These are phyloP conservation scores for Amyelois transitella DNA, from an alignment of 1,140 invertebrate species.

Conservation along the genomic window DNA sequence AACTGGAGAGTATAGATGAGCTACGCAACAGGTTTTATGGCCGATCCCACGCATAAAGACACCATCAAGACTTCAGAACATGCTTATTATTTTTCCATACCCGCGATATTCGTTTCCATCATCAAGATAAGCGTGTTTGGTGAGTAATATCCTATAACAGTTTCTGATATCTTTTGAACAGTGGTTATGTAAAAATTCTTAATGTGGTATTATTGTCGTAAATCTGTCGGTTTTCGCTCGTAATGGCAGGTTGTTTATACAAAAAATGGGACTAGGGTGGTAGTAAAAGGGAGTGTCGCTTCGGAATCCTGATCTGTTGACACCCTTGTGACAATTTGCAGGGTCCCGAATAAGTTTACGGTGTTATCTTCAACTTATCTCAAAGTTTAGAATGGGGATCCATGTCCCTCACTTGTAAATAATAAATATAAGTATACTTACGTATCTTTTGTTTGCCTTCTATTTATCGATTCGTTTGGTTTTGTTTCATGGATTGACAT, in stretches of 20 bases:
- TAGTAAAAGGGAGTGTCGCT: background rate
- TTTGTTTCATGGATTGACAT: too few relatives aligned
- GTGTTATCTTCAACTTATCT: background rate
- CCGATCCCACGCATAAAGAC: background rate
- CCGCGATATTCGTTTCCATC: background rate
- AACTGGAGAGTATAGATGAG: background rate
- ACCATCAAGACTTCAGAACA: background rate
- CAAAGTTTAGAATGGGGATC: background rate
- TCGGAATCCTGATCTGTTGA: background rate
- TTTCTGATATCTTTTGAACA: background rate
- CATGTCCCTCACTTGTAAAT: background rate
- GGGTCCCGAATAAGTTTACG: background rate
- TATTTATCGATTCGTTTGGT: too few relatives aligned
- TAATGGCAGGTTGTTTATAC: background rate
- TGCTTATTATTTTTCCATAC: background rate
- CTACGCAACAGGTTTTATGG: slow-evolving; percentile 2
- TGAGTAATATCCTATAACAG: background rate
- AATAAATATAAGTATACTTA: background rate
- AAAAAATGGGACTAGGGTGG: background rate
- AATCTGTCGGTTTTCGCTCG: background rate
- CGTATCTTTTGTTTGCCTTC: too few relatives aligned
- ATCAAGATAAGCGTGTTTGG: background rate
- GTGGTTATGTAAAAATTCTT: background rate
- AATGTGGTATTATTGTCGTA: background rate
- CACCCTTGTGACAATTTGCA: background rate